Conservation (phyloP, 2,113 vertebrate genomes). For the Camelus bactrianus region DNA sequence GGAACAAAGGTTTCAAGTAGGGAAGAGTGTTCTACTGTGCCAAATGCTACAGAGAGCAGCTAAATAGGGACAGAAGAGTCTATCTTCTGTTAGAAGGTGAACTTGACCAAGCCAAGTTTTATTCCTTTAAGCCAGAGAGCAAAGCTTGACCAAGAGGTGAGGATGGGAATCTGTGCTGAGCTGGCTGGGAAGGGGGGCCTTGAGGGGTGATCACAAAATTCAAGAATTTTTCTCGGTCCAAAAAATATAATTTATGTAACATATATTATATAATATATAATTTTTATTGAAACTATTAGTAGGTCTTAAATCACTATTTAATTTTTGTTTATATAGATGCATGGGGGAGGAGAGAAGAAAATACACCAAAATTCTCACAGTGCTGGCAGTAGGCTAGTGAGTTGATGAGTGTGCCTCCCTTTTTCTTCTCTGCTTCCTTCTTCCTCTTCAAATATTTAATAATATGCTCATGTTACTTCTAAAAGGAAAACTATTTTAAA, state of each 20-base stretch:
- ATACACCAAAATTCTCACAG: neutral
- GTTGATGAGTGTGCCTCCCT: neutral
- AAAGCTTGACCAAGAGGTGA: neutral
- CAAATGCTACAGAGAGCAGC: neutral
- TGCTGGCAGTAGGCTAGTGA: neutral
- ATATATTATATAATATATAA: neutral
- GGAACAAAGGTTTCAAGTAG: neutral
- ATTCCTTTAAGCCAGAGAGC: neutral
- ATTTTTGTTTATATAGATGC: neutral
- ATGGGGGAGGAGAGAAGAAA: neutral
- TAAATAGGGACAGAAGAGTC: neutral
- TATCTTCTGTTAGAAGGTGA: neutral
- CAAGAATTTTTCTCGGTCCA: neutral
- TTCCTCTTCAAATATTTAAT: neutral
- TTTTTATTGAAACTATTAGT: neutral
- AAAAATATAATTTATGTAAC: neutral
- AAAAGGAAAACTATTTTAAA: neutral
- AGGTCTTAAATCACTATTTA: slow-evolving; percentile 25
- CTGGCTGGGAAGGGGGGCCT: neutral
- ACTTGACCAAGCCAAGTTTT: neutral
- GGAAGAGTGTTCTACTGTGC: neutral
- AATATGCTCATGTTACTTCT: neutral
- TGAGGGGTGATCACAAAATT: neutral
- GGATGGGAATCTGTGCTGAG: neutral
- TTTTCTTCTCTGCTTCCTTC: neutral